Conservation (phyloP, 2,888 invertebrate species). For the Creontiades dilutus region DNA sequence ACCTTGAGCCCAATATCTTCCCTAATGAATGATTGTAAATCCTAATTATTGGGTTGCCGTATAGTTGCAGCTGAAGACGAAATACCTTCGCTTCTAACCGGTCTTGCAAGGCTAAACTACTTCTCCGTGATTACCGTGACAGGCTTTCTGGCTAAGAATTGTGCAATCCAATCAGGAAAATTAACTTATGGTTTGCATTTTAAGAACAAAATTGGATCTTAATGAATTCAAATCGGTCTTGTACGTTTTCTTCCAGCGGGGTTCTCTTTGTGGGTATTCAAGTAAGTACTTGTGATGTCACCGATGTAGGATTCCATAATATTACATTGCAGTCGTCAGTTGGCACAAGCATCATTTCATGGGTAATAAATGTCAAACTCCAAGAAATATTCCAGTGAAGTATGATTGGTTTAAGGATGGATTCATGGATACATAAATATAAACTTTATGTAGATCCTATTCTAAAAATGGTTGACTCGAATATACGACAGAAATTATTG, state of each 20-base stretch:
- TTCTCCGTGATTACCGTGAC: slow-evolving; percentile 49
- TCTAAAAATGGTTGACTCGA: slow-evolving; percentile 3
- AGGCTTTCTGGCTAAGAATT: slow-evolving; percentile 24
- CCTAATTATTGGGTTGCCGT: slow-evolving; percentile 48
- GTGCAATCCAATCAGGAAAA: slow-evolving; percentile 33
- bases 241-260: not conserved
- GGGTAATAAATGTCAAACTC: slow-evolving; percentile 23
- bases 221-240: slow-evolving; percentile 17
- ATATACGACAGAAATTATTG: slow-evolving; percentile 52
- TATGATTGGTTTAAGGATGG: slow-evolving; percentile 51
- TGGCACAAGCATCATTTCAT: not conserved
- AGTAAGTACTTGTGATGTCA: slow-evolving; percentile 4
- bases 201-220: slow-evolving; percentile 24
- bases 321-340: not conserved
- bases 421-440: not conserved
- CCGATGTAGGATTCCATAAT: not conserved
- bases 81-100: slow-evolving; percentile 39
- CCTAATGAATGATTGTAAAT: slow-evolving; percentile 49
- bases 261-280: not conserved
- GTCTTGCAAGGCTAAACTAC: slow-evolving; percentile 62
- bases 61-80: slow-evolving; percentile 57
- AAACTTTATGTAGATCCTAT: not conserved
- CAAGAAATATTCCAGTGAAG: slow-evolving; percentile 10
- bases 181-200: slow-evolving; percentile 30
- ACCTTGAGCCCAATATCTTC: slow-evolving; percentile 47